These are phyloP conservation scores for Sigmodon hispidus DNA, from an alignment of 2,113 vertebrate genomes.

Conservation along the genomic window DNA sequence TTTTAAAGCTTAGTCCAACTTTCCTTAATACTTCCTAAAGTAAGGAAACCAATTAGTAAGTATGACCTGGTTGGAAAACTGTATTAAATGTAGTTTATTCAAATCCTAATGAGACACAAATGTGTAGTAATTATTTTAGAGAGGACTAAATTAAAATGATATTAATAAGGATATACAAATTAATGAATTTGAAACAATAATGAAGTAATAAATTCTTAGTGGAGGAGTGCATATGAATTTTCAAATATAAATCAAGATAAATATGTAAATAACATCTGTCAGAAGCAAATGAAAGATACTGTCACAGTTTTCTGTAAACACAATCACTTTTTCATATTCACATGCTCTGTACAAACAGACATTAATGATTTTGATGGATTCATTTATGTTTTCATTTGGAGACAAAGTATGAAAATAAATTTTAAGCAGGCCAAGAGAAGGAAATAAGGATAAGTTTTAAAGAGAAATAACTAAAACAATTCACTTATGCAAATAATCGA, in stretches of 20 bases:
- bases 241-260: background rate
- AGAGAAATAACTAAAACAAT: conserved; percentile 55
- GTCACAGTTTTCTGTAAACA: background rate
- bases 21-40: background rate
- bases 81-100: background rate
- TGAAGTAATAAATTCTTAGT: background rate
- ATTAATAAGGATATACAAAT: background rate
- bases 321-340: background rate
- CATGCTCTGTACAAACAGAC: background rate
- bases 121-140: background rate
- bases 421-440: accelerated
- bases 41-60: background rate
- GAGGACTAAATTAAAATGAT: conserved; percentile 24
- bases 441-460: background rate
- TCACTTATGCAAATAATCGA: background rate
- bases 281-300: background rate
- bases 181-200: background rate
- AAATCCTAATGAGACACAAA: background rate
- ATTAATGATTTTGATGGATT: background rate
- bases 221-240: background rate
- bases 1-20: background rate
- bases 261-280: background rate
- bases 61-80: background rate
- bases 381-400: conserved; percentile 16
- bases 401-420: background rate